Evolutionary conservation across 2,113 vertebrate species (phyloP).

Genomic region (Lepus europaeus): DNA sequence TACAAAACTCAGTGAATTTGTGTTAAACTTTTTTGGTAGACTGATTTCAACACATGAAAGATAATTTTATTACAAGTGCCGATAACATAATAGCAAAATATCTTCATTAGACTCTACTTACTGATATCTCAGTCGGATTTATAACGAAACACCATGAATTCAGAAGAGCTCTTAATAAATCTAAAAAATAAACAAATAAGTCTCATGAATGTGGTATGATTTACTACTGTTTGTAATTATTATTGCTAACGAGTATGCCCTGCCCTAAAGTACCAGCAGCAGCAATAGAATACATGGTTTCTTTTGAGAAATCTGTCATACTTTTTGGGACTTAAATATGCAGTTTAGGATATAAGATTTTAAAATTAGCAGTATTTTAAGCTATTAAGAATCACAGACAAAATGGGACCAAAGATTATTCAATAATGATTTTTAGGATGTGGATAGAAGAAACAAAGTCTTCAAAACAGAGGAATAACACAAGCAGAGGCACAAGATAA

Average conservation of each 20-base stretch:
- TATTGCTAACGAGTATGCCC: background rate
- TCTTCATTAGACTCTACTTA: conserved; percentile 63
- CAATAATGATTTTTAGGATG: background rate
- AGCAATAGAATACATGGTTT: background rate
- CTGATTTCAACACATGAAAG: conserved; percentile 29
- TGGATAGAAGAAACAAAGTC: conserved; percentile 15
- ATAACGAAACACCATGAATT: conserved; percentile 59
- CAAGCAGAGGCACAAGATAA: conserved; percentile 16
- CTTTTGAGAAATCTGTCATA: background rate
- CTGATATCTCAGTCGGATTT: conserved; percentile 16
- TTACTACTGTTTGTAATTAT: conserved; percentile 17
- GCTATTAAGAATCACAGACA: conserved; percentile 48
- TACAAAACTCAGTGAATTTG: background rate
- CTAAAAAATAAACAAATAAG: conserved; percentile 64
- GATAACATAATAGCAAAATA: background rate
- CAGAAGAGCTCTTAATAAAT: conserved; percentile 61
- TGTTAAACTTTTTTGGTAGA: conserved; percentile 1
- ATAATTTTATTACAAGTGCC: background rate
- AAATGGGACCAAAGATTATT: conserved; percentile 12
- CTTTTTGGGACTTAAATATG: conserved; percentile 50
- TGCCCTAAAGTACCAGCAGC: background rate
- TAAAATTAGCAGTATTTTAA: background rate
- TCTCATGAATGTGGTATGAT: conserved; percentile 24
- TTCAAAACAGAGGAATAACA: conserved; percentile 18
- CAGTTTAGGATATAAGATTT: conserved; percentile 34